Base-by-base conservation (phyloP, 2,797 vertebrate genomes). In the Hoplostethus mediterraneus region DNA sequence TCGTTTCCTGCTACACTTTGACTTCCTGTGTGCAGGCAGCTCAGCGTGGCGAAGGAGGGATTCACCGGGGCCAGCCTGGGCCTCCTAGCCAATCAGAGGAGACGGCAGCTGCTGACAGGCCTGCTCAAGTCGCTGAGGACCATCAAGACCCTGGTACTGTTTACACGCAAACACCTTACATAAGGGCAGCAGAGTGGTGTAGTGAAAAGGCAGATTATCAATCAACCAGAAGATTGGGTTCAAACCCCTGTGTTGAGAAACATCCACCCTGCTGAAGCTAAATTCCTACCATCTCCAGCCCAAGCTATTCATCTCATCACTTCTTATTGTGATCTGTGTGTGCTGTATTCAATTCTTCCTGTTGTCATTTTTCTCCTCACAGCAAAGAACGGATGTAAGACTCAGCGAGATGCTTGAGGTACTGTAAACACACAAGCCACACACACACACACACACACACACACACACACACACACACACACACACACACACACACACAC, bases 371-470 rank as follows among this genome's bases (percentile, higher is more conserved):
- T 72, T 63, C 13, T 10, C 48, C 67, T 89, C 71, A 45, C 89
- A 99, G 98, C 98, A 99, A 99, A 96, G 98, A 90, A 99, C 98
- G 47, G 98, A 99, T 84, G 97, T 99, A 3, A 93, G 98, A 67
- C 95, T 99, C 88, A 99, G 97, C 76, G 98, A 99, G 92, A 98
- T 99, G 97, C 93, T 99, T 13, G 98, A 99, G 97, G 98, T 99
- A 94, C 52, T 61, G 57, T 58, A 53, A 69, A 9, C 67, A 6
- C 47, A 21, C 21, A 21, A 21, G 21, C 21, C 67, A 10, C 53
- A 42, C 49, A 42, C 45, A 54, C 33, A 16, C 52, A 48, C 45
- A 40, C 42, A 73, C 65, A 51, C 58, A 55, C 28, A 65, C 55
- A 52, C 0, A 25, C 28, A 75, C 11, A 69, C 65, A 51, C 58